Evolutionary conservation across 2,888 invertebrate genomes (phyloP), one percentile per base, ranked within the genome.

Genomic region (Xestia xanthographa): DNA sequence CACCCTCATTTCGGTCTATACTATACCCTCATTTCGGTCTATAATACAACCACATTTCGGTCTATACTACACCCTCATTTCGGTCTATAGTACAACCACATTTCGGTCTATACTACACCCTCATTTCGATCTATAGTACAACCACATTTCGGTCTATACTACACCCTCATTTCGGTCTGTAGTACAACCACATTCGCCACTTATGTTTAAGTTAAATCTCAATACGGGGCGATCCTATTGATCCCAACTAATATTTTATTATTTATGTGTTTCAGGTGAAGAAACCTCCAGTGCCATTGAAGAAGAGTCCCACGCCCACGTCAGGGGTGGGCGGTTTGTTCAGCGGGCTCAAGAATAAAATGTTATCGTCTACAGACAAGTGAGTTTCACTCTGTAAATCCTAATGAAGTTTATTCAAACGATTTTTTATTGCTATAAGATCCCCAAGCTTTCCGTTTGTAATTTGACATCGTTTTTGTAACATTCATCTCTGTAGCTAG

Each of bases 221-320:
- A 62, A 38, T 62, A 6, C 1, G 11, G 29, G 22, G 12, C 5
- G 41, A 12, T 22, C 8, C 3, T n/a, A n/a, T 63, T 41, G 63
- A 41, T n/a, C 8, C 14, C 1, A 3, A 53, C 0, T 45, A 45
- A 26, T 63, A 9, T 34, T 11, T n/a, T 29, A n/a, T 34, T 1
- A 8, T 48, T n/a, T 29, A n/a, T 60, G 62, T 75, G 70, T 91
- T 92, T 9, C 87, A 96, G 96, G 85, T 92, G n/a, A 96, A 96
- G 88, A 98, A 98, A 92, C 98, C 98, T 14, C 95, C 96, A 68
- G 97, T 98, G 91, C 97, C 98, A 84, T 94, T 97, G 58, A 98
- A 98, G 93, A 98, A 98, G 88, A 97, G 97, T 75, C 97, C 98
- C 0, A 97, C 97, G 12, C 97, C 97, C 11, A 87, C 92, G 0